A percentile compares a stretch with the other conserved stretches of the same genome.
Evolutionary conservation across 2,113 vertebrate genomes (phyloP).

Genomic region (Xenopus borealis): DNA sequence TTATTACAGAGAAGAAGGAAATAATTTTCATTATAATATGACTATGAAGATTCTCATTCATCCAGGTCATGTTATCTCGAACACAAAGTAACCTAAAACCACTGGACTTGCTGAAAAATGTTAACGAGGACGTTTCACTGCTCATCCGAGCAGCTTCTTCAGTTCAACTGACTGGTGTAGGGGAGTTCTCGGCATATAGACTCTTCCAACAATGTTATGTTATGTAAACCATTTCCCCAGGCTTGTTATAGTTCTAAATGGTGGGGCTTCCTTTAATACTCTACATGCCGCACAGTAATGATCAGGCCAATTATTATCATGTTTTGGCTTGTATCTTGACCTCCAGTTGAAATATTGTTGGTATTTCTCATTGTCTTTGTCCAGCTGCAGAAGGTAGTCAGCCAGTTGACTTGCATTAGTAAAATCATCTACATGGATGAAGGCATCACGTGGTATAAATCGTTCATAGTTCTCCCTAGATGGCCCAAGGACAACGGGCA

Average conservation of each 20-base stretch:
- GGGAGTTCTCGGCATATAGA: no score
- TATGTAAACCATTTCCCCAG: constrained; percentile 20
- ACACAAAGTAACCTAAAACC: no score
- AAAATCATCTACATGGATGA: constrained; percentile 68
- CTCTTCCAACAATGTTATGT: no score
- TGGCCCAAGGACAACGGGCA: constrained; percentile 66
- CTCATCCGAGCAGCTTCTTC: no score
- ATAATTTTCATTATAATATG: no score
- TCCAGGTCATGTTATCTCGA: no score
- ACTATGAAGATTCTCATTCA: no score
- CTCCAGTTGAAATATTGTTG: constrained; percentile 59
- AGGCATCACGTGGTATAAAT: constrained; percentile 56
- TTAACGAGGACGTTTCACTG: no score
- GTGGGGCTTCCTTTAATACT: constrained; percentile 52
- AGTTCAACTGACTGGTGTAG: no score
- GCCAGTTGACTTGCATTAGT: constrained; percentile 52
- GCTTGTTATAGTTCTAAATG: neutral
- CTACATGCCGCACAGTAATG: constrained; percentile 16
- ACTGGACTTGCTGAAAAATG: no score
- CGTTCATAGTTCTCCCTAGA: constrained; percentile 56
- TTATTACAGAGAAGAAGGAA: no score
- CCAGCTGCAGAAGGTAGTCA: constrained; percentile 50
- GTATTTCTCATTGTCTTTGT: constrained; percentile 50
- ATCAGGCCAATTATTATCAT: constrained; percentile 55
- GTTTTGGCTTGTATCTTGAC: constrained; percentile 48